Evolutionary conservation across 1,140 invertebrate genomes (phyloP).

Genomic region (Drosophila nigromelanica): DNA sequence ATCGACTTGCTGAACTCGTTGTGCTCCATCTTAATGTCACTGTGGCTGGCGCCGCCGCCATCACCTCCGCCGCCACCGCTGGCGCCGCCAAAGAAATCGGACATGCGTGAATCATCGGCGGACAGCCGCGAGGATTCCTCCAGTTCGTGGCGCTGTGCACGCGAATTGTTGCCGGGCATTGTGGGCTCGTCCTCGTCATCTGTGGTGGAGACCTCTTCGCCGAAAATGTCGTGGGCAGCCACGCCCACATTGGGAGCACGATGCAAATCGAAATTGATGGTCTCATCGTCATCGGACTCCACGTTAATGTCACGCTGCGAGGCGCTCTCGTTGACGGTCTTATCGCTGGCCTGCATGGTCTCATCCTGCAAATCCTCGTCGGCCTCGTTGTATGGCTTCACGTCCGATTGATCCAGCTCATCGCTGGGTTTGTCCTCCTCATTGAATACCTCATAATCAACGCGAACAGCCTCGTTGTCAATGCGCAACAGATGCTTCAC

Average conservation of each 20-base stretch:
- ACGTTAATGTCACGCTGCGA: conserved; percentile 81
- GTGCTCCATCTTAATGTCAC: conserved; percentile 64
- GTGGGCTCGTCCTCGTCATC: conserved; percentile 89
- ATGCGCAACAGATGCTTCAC: conserved; percentile 94
- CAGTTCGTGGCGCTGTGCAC: conserved; percentile 87
- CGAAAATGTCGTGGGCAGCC: conserved; percentile 94
- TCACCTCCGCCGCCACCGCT: conserved; percentile 24
- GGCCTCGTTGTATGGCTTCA: conserved; percentile 86
- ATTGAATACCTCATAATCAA: conserved; percentile 96
- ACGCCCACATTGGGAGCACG: conserved; percentile 69
- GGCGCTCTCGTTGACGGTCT: conserved; percentile 57
- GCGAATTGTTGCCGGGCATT: conserved; percentile 84
- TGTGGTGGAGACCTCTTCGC: conserved; percentile 93
- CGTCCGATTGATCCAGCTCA: conserved; percentile 73
- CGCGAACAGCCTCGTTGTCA: conserved; percentile 96
- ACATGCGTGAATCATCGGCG: conserved; percentile 89
- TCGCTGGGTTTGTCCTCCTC: conserved; percentile 89
- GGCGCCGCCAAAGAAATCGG: conserved; percentile 86
- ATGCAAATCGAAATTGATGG: conserved; percentile 72
- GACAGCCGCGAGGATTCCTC: conserved; percentile 92
- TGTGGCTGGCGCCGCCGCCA: conserved; percentile 6
- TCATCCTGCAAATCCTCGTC: conserved; percentile 84
- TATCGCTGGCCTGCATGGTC: conserved; percentile 59
- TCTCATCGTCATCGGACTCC: conserved; percentile 77
- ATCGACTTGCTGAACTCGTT: conserved; percentile 73